phyloP scores from a whole-genome alignment of 2,797 vertebrate genomes.

The Enteromius viviparus region DNA sequence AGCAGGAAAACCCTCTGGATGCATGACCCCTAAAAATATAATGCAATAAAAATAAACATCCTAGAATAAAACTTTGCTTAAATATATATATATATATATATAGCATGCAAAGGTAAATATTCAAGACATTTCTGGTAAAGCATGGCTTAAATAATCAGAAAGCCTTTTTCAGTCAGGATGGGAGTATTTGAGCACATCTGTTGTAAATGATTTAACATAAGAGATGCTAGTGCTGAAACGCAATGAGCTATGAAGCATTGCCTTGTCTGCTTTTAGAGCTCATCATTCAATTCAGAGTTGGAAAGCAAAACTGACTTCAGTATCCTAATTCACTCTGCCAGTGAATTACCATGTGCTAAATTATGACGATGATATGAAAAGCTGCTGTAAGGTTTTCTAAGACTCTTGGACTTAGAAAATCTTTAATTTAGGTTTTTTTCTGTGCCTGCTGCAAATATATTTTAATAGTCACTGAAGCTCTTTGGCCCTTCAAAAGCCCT shows the following conservation, averaged over 20 bases:
- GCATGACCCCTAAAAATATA: not conserved
- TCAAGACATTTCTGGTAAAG: slow-evolving; percentile 16
- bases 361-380: not conserved
- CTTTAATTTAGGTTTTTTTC: not conserved
- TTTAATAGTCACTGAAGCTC: not conserved
- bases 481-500: not conserved
- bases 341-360: slow-evolving; percentile 15
- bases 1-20: not conserved
- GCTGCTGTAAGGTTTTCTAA: not conserved
- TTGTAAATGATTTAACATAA: slow-evolving; percentile 67
- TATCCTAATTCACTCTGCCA: slow-evolving; percentile 28
- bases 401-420: not conserved
- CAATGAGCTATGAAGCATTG: slow-evolving; percentile 66
- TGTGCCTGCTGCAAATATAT: not conserved
- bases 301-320: slow-evolving; percentile 40
- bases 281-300: slow-evolving; percentile 66
- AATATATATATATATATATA: not conserved
- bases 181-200: slow-evolving; percentile 65
- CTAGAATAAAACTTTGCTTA: not conserved
- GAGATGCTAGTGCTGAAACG: slow-evolving; percentile 59
- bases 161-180: slow-evolving; percentile 58
- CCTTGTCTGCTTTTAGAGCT: slow-evolving; percentile 63
- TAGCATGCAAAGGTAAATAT: not conserved
- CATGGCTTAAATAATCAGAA: slow-evolving; percentile 34
- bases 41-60: not conserved